Conservation (phyloP, 1,140 invertebrate species). For the Drosophila nebulosa region DNA sequence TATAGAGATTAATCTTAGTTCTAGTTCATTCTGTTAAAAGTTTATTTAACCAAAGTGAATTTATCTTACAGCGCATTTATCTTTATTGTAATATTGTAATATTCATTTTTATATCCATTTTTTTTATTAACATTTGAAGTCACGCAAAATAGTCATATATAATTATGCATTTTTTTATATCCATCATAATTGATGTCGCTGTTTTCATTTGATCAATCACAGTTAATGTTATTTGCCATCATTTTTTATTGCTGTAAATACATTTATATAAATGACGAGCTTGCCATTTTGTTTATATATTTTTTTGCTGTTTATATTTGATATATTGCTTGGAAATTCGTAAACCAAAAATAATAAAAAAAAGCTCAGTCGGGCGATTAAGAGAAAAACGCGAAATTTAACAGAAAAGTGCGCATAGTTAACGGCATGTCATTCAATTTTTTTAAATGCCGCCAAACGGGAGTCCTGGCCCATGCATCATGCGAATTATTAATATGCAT, state of each 20-base stretch:
- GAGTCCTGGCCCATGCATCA: conserved; percentile 19
- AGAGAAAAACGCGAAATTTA: conserved; percentile 3
- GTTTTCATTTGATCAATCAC: conserved; percentile 65
- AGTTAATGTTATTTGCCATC: conserved; percentile 49
- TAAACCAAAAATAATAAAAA: conserved; percentile 13
- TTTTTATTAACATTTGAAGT: conserved; percentile 12
- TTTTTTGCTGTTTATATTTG: background rate
- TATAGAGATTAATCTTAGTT: no score
- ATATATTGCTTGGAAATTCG: conserved; percentile 31
- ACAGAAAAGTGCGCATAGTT: conserved; percentile 23
- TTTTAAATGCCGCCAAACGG: conserved; percentile 8
- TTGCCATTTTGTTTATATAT: conserved; percentile 21
- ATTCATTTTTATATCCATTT: background rate
- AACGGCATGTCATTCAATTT: conserved; percentile 37
- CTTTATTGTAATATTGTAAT: background rate
- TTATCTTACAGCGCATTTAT: background rate
- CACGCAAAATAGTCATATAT: conserved; percentile 42
- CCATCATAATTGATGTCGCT: conserved; percentile 30
- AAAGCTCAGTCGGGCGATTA: no score
- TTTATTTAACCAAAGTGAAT: background rate
- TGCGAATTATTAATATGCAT: conserved; percentile 42
- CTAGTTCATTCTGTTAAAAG: no score
- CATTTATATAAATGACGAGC: conserved; percentile 35
- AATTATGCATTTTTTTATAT: conserved; percentile 16
- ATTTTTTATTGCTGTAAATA: conserved; percentile 54